These are phyloP conservation scores for Drymonia ruficornis DNA, from an alignment of 2,888 invertebrate species.

Conservation along the genomic window DNA sequence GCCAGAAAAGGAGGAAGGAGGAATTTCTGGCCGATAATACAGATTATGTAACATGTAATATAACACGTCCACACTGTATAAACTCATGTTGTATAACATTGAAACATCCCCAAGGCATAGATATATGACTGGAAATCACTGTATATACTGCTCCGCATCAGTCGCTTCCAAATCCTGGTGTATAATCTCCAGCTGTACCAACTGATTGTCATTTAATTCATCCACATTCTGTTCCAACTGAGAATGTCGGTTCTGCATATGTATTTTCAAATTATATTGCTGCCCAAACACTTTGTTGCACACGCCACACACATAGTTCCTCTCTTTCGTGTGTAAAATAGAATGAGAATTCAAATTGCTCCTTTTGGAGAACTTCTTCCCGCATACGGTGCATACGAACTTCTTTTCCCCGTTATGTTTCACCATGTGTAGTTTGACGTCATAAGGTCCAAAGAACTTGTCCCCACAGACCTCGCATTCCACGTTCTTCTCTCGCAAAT, in stretches of 20 bases:
- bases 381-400: conserved; percentile 85
- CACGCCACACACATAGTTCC: conserved; percentile 75
- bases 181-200: conserved; percentile 63
- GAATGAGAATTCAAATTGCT: conserved; percentile 85
- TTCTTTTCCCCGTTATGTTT: conserved; percentile 83
- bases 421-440: conserved; percentile 78
- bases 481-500: conserved; percentile 77
- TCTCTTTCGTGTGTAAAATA: conserved; percentile 83
- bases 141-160: background rate
- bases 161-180: conserved; percentile 49
- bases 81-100: too few relatives aligned
- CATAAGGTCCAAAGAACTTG: conserved; percentile 73
- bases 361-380: conserved; percentile 85
- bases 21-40: too few relatives aligned
- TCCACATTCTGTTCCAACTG: conserved; percentile 29
- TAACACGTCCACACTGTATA: too few relatives aligned
- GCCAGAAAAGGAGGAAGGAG: too few relatives aligned
- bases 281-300: conserved; percentile 83
- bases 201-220: conserved; percentile 48
- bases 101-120: too few relatives aligned
- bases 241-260: conserved; percentile 58
- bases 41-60: too few relatives aligned
- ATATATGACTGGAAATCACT: background rate
- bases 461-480: conserved; percentile 77
- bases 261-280: conserved; percentile 66